These are phyloP conservation scores for Pasiphila rectangulata DNA, from an alignment of 2,888 invertebrate species.

Conservation along the genomic window DNA sequence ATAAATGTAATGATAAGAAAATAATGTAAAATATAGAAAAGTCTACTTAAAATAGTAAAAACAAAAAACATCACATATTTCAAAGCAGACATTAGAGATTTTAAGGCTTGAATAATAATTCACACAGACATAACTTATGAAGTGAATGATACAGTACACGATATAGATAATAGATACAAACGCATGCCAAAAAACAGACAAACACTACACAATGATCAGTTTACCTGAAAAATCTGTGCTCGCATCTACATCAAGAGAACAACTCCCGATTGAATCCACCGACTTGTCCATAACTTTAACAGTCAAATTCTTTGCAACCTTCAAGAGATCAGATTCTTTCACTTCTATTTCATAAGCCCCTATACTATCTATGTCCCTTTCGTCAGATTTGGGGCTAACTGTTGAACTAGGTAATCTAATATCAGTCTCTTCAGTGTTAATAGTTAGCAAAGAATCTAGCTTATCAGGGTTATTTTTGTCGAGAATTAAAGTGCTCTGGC, in stretches of 20 bases:
- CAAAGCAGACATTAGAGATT: slow-evolving; percentile 6
- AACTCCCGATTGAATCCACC: slow-evolving; percentile 92
- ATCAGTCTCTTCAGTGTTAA: slow-evolving; percentile 72
- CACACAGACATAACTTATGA: slow-evolving; percentile 25
- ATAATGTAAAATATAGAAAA: slow-evolving; percentile 17
- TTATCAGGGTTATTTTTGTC: slow-evolving; percentile 64
- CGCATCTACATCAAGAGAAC: slow-evolving; percentile 91
- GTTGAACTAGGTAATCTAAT: slow-evolving; percentile 72
- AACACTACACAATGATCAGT: slow-evolving; percentile 44
- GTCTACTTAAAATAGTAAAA: slow-evolving; percentile 17
- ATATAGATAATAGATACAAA: slow-evolving; percentile 32
- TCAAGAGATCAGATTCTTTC: slow-evolving; percentile 66
- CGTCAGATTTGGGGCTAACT: slow-evolving; percentile 63
- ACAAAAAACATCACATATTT: neutral
- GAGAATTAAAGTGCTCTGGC: slow-evolving; percentile 73
- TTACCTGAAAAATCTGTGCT: slow-evolving; percentile 88
- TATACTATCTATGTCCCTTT: slow-evolving; percentile 67
- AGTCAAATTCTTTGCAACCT: slow-evolving; percentile 61
- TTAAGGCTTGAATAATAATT: slow-evolving; percentile 12
- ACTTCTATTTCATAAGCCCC: slow-evolving; percentile 74
- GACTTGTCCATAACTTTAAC: slow-evolving; percentile 86
- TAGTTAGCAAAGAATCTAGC: slow-evolving; percentile 64
- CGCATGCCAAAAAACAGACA: slow-evolving; percentile 40
- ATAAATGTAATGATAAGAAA: slow-evolving; percentile 18
- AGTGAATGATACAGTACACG: slow-evolving; percentile 14